Conservation (phyloP, 2,113 vertebrate species). For the Corvus moneduloides region DNA sequence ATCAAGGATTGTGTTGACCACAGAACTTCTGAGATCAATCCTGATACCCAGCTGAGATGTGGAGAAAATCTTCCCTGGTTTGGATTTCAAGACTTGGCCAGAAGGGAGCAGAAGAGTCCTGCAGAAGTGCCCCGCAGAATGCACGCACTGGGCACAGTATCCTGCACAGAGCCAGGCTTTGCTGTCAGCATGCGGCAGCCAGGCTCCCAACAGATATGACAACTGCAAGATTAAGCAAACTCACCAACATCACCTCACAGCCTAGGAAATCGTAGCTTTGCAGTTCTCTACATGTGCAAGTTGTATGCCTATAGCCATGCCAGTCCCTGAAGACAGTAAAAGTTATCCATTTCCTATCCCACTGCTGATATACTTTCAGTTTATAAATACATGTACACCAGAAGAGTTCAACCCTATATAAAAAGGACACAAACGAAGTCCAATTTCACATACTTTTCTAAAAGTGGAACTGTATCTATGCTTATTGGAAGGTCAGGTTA, state of each 20-base stretch:
- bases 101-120: conserved; percentile 58
- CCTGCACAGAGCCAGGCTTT: neutral
- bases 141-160: neutral
- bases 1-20: neutral
- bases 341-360: neutral
- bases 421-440: neutral
- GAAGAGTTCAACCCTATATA: neutral
- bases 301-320: neutral
- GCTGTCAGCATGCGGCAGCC: neutral
- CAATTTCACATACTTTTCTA: neutral
- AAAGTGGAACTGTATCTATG: neutral
- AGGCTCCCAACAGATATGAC: neutral
- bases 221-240: neutral
- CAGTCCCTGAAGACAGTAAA: neutral
- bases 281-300: neutral
- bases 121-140: neutral
- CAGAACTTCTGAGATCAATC: neutral
- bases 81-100: conserved; percentile 26
- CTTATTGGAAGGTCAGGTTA: neutral
- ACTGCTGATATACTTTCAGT: neutral
- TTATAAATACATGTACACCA: neutral
- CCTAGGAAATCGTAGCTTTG: neutral
- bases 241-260: neutral
- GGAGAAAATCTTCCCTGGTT: neutral
- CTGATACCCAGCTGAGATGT: neutral